Percentiles rank a stretch among this genome's conserved stretches.
phyloP scores from a whole-genome alignment of 2,113 vertebrate genomes.

The Vidua macroura region DNA sequence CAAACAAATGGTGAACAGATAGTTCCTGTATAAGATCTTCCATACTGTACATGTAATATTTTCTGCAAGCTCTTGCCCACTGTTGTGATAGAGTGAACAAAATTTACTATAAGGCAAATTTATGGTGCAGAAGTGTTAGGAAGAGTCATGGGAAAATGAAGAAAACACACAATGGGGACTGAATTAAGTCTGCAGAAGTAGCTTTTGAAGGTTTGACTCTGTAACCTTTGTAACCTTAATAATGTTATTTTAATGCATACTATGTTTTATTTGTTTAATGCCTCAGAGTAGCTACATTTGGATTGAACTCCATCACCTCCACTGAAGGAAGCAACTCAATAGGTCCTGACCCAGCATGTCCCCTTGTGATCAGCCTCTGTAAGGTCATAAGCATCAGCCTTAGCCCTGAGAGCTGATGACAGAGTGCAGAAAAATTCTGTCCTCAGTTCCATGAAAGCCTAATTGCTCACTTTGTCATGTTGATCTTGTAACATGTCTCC shows the following conservation, averaged over 20 bases:
- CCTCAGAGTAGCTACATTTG: slow-evolving; percentile 45
- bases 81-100: neutral
- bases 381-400: slow-evolving; percentile 5
- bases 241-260: slow-evolving; percentile 17
- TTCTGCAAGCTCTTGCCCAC: neutral
- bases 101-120: neutral
- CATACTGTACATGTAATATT: neutral
- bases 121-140: neutral
- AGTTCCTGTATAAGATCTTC: neutral
- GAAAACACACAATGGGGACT: neutral
- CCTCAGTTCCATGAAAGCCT: neutral
- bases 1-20: neutral
- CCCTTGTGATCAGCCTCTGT: neutral
- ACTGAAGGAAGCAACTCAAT: slow-evolving; percentile 5
- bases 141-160: neutral
- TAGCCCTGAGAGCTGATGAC: neutral
- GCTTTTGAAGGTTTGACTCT: neutral
- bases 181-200: neutral
- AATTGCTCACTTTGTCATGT: slow-evolving; percentile 39
- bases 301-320: slow-evolving; percentile 37
- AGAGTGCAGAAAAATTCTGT: neutral
- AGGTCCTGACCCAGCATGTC: neutral
- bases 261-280: slow-evolving; percentile 41
- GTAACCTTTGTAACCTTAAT: slow-evolving; percentile 17
- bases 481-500: neutral